phyloP scores from a whole-genome alignment of 2,797 vertebrate genomes.

The Heterohyrax brucei region DNA sequence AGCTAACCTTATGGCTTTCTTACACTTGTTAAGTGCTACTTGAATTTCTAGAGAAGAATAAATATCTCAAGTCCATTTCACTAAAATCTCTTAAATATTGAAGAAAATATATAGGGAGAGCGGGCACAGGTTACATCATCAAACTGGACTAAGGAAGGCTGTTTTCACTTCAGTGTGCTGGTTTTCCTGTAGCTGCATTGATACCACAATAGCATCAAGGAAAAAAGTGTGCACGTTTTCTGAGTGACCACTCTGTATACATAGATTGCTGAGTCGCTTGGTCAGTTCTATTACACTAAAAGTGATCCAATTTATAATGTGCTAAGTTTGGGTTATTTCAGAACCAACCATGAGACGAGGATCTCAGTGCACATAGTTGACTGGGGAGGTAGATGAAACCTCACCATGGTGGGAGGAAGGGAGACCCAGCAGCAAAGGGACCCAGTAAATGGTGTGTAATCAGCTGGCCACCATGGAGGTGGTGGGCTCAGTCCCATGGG shows the following conservation, averaged over 20 bases:
- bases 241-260: not conserved
- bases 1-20: not conserved
- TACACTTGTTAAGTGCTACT: not conserved
- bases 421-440: not conserved
- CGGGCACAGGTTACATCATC: not conserved
- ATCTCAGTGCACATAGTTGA: not conserved
- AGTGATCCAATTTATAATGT: not conserved
- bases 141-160: not conserved
- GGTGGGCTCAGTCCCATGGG: not conserved
- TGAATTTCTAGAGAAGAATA: not conserved
- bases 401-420: no score
- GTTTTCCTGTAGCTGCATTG: not conserved
- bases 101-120: not conserved
- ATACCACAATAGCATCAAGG: not conserved
- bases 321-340: not conserved
- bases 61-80: not conserved
- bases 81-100: not conserved
- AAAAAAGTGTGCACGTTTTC: not conserved
- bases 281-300: not conserved
- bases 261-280: not conserved
- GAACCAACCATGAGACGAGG: not conserved
- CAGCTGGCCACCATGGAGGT: not conserved
- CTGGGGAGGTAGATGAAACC: not conserved
- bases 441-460: not conserved
- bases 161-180: not conserved